Base-by-base conservation (phyloP, 2,113 vertebrate species). In the Tretioscincus oriximinensis region DNA sequence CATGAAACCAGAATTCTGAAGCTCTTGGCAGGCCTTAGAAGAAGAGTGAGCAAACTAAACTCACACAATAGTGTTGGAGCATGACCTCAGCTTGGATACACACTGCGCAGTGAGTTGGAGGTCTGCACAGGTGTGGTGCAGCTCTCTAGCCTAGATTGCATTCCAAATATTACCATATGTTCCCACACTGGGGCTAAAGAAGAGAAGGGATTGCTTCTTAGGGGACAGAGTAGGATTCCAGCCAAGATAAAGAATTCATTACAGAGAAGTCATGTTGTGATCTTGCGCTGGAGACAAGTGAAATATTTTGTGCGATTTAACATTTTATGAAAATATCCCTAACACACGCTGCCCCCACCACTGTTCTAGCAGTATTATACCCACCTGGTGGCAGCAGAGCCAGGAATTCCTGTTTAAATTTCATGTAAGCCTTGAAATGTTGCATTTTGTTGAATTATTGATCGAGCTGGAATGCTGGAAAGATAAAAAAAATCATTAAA, bases 171-270 rank as follows among this genome's bases (percentile, higher is more conserved):
- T 93, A 88, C 92, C 92, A 93, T 87, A 92, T 93, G 94, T 93
- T 90, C 80, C 65, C 22, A 82, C 71, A 2, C 82, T 24, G 86
- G 83, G 88, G 89, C 76, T 69, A 31, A 77, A 35, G 63, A 67
- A 83, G 81, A 89, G 81, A 91, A 74, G 75, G 88, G 81, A 87
- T 80, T 86, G 82, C 84, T 73, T 86, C 73, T 84, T 80, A 88
- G 86, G 87, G 86, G 87, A 90, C 90, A 88, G 86, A 91, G 84
- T 85, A 92, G 90, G 90, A 91, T 82, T 73, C 85, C 86, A 93
- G 94, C 92, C 94, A 95, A 94, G 85, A 86, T 93, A 95, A 96
- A 95, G 94, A 94, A 93, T 93, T 95, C 91, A 95, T 95, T 94
- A 93, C 91, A 84, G 92, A 72, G 87, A 80, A 94, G 88, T 89